Conservation (phyloP, 2,113 vertebrate species). For the Oreochromis tanganicae region DNA sequence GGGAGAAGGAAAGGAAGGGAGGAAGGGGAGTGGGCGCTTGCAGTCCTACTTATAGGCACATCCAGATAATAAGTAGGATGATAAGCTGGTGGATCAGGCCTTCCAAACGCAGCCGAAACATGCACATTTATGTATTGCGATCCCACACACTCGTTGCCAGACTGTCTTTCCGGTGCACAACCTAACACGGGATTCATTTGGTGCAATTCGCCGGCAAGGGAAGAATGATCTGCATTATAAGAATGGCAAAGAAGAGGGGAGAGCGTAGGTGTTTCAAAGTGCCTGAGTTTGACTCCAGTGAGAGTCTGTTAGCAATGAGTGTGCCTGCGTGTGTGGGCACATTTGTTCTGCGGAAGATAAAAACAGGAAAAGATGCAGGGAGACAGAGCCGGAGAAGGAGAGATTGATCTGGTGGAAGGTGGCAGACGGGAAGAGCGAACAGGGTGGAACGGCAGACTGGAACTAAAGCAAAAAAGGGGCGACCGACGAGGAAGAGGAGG, state of each 20-base stretch:
- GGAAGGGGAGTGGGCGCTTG: not conserved
- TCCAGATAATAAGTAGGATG: conserved; percentile 38
- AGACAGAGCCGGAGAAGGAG: conserved; percentile 75
- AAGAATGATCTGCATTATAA: conserved; percentile 57
- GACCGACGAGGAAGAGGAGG: not conserved
- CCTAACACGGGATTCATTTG: conserved; percentile 78
- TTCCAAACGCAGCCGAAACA: conserved; percentile 40
- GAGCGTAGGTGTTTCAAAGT: conserved; percentile 63
- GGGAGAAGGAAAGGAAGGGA: not conserved
- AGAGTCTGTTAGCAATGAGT: conserved; percentile 47
- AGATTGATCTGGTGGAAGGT: conserved; percentile 78
- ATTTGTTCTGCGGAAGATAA: conserved; percentile 44
- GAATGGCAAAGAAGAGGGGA: conserved; percentile 57
- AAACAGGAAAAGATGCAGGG: conserved; percentile 41
- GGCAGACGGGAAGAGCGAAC: conserved; percentile 37
- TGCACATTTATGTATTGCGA: conserved; percentile 36
- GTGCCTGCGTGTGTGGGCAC: conserved; percentile 24
- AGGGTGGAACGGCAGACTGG: not conserved
- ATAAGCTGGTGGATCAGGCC: conserved; percentile 40
- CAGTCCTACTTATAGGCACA: conserved; percentile 11
- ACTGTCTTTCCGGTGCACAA: conserved; percentile 28
- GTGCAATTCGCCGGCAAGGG: conserved; percentile 76
- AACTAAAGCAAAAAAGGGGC: not conserved
- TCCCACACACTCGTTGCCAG: conserved; percentile 1
- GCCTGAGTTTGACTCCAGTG: conserved; percentile 49